Base-by-base conservation (phyloP, 2,888 invertebrate genomes). In the Schizotus pectinicornis region DNA sequence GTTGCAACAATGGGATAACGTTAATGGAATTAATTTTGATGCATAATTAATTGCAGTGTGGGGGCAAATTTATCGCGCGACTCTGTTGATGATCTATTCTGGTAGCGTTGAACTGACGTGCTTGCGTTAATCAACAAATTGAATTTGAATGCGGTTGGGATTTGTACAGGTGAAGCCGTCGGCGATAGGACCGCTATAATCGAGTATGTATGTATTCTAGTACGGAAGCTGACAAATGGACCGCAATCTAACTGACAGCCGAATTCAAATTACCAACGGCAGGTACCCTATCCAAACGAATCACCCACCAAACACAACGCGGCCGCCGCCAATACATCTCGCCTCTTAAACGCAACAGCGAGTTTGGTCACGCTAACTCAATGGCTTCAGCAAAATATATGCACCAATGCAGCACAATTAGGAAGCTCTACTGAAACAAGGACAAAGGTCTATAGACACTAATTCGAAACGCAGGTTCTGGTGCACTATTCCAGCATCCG, bases 121-220 rank as follows among this genome's bases (percentile, higher is more conserved):
- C 64, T 61, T 57, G 65, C 65, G 70, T 70, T 72, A 73, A 72
- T 73, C 72, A 73, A 69, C 68, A 67, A 71, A 73, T 73, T 70
- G 70, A 70, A 70, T 71, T 70, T 69, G 69, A 70, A 69, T 69
- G 63, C 59, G 67, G 62, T 48, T 39, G 57, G 61, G 64, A 65
- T 67, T 66, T 65, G 63, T 65, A 62, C 67, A 69, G 69, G 69
- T 69, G 59, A 65, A 65, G 56, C 62, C 51, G 53, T 31, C 41
- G 52, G 61, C 57, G 58, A 57, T 58, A 51, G 57, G 48, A 47
- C 57, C 50, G 51, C 54, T 54, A 59, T 62, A 63, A 62, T 61
- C 62, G 60, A 59, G 53, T 62, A 55, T 54, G 46, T 62, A 63
- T 56, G 62, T 59, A 57, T 61, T 56, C 50, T 52, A 60, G 49